Evolutionary conservation across 2,113 vertebrate species (phyloP).

Genomic region (Xenopus borealis): DNA sequence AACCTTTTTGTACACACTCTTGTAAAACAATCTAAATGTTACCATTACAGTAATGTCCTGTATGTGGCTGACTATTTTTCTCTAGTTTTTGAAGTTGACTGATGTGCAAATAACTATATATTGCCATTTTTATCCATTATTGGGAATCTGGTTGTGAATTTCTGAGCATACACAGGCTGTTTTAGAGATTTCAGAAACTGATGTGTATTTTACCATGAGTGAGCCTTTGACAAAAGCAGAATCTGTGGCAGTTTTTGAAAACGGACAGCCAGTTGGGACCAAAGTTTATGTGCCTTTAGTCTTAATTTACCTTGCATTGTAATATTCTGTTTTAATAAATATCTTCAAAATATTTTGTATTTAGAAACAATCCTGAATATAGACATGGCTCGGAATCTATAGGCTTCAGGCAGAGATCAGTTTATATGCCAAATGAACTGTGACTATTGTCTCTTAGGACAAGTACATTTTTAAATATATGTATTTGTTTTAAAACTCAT

Average conservation of each 20-base stretch:
- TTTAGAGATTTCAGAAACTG: conserved; percentile 78
- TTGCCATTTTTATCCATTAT: conserved; percentile 81
- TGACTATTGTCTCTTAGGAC: conserved; percentile 72
- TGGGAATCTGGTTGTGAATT: conserved; percentile 83
- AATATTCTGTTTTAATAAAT: conserved; percentile 85
- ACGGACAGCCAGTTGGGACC: conserved; percentile 92
- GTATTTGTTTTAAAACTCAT: conserved; percentile 76
- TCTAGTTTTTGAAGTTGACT: conserved; percentile 80
- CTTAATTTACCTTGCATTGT: conserved; percentile 90
- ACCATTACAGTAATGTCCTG: conserved; percentile 81
- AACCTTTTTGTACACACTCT: conserved; percentile 81
- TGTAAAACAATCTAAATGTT: conserved; percentile 75
- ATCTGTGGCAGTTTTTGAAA: conserved; percentile 83
- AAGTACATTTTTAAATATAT: conserved; percentile 76
- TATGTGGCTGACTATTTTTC: conserved; percentile 81
- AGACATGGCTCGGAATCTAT: conserved; percentile 81
- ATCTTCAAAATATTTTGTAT: conserved; percentile 84
- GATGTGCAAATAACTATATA: conserved; percentile 80
- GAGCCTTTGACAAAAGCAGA: conserved; percentile 73
- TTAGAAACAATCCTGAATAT: conserved; percentile 79
- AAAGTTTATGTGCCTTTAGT: conserved; percentile 99
- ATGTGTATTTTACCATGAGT: conserved; percentile 80
- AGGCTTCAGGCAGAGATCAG: conserved; percentile 68
- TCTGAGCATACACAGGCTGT: conserved; percentile 85
- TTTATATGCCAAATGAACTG: conserved; percentile 69